These are phyloP conservation scores for Aethes cnicana DNA, from an alignment of 2,888 invertebrate species.

Conservation along the genomic window DNA sequence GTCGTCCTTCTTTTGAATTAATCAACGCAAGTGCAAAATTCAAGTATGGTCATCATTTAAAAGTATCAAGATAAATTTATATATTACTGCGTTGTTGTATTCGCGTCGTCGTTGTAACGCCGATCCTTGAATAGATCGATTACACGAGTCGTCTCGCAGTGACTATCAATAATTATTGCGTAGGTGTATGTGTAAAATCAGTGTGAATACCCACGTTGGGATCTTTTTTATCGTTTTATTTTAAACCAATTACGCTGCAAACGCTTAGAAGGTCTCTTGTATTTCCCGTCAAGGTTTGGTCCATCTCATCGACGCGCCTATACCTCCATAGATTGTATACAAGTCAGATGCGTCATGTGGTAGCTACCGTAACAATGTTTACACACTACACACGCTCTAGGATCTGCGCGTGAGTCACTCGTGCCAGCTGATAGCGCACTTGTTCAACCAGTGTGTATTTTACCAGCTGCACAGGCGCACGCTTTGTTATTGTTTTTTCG, in stretches of 20 bases:
- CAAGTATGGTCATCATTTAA: no score
- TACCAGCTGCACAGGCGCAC: constrained; percentile 44
- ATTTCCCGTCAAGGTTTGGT: constrained; percentile 23
- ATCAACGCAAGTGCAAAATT: no score
- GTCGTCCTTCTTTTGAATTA: no score
- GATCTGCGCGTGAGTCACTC: constrained; percentile 70
- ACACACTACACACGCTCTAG: constrained; percentile 65
- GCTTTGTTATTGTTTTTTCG: constrained; percentile 36
- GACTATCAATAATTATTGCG: constrained; percentile 22
- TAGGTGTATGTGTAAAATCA: no score
- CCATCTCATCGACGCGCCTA: constrained; percentile 52
- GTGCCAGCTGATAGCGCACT: constrained; percentile 55
- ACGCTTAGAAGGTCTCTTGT: constrained; percentile 16
- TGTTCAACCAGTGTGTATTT: constrained; percentile 58
- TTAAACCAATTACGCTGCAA: constrained; percentile 9
- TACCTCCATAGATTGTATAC: constrained; percentile 54
- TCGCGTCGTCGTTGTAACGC: constrained; percentile 12
- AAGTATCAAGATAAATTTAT: background rate
- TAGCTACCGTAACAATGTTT: constrained; percentile 64
- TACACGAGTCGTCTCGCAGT: constrained; percentile 3
- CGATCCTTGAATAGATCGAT: constrained; percentile 24
- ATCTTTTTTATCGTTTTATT: constrained; percentile 4
- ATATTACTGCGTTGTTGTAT: background rate
- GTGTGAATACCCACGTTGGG: no score
- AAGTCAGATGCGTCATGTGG: constrained; percentile 61